These are phyloP conservation scores for Hoplostethus mediterraneus DNA, from an alignment of 2,797 vertebrate genomes.

Conservation along the genomic window DNA sequence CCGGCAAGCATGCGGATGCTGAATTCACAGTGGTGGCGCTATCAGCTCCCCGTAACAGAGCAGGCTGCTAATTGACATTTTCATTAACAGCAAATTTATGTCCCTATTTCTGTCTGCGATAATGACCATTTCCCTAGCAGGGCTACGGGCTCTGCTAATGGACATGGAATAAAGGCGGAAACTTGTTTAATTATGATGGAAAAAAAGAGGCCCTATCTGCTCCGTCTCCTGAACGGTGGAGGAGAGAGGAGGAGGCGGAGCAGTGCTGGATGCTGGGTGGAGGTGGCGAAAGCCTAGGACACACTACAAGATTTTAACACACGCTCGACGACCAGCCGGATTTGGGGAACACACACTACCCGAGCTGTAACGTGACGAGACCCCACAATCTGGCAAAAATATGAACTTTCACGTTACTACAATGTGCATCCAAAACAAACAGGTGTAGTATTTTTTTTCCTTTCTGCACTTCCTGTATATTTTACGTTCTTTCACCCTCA, in stretches of 20 bases:
- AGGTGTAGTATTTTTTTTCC: too few species aligned
- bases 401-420: too few species aligned
- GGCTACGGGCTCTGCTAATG: constrained; percentile 87
- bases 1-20: constrained; percentile 69
- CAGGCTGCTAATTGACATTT: constrained; percentile 92
- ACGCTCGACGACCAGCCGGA: too few species aligned
- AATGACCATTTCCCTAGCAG: constrained; percentile 90
- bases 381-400: too few species aligned
- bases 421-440: too few species aligned
- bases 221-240: constrained; percentile 77
- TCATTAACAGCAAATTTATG: constrained; percentile 96
- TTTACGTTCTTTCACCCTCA: too few species aligned
- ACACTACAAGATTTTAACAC: not conserved
- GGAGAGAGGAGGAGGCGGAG: constrained; percentile 62
- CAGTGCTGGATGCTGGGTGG: constrained; percentile 20
- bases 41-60: constrained; percentile 89
- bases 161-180: constrained; percentile 87
- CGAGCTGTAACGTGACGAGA: too few species aligned
- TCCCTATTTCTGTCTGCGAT: constrained; percentile 93
- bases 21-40: constrained; percentile 72
- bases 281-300: constrained; percentile 35
- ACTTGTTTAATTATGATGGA: constrained; percentile 91
- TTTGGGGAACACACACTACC: too few species aligned
- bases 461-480: too few species aligned
- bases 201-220: constrained; percentile 80